Percentiles rank a stretch among this genome's conserved stretches.
Conservation (phyloP, 2,113 vertebrate species). For the Lophotis ruficrista region DNA sequence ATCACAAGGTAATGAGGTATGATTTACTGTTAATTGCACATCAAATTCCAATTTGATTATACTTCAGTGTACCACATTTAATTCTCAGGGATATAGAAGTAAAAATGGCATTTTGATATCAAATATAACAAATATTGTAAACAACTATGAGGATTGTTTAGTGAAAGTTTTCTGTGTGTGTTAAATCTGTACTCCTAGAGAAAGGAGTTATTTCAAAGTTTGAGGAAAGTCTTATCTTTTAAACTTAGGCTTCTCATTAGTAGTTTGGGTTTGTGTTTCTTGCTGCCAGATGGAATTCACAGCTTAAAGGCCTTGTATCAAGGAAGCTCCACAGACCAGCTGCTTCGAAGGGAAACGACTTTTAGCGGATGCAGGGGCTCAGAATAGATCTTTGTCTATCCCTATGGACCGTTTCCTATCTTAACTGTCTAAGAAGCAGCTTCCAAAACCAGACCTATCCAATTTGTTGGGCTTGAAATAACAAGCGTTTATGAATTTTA, state of each 20-base stretch:
- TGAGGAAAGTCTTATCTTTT: neutral
- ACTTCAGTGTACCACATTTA: slow-evolving; percentile 41
- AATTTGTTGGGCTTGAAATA: slow-evolving; percentile 10
- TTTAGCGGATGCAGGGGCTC: slow-evolving; percentile 32
- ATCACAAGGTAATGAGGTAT: slow-evolving; percentile 72
- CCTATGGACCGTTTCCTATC: neutral
- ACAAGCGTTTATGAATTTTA: neutral
- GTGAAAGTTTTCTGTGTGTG: neutral
- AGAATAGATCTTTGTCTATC: slow-evolving; percentile 21
- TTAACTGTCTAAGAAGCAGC: neutral
- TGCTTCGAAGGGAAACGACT: neutral
- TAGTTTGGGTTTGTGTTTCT: neutral
- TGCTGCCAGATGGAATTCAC: slow-evolving; percentile 34
- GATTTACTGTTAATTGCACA: slow-evolving; percentile 74
- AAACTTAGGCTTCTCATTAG: neutral
- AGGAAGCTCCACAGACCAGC: slow-evolving; percentile 16
- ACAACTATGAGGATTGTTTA: neutral
- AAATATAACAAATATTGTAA: slow-evolving; percentile 13
- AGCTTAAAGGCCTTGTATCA: neutral
- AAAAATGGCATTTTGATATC: neutral
- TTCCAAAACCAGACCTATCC: slow-evolving; percentile 5
- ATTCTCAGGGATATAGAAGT: slow-evolving; percentile 18
- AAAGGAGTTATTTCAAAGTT: neutral
- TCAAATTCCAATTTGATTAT: slow-evolving; percentile 59
- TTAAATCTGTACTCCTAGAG: neutral